Conservation (phyloP, 2,797 vertebrate genomes). For the Pangasius mekongensis region DNA sequence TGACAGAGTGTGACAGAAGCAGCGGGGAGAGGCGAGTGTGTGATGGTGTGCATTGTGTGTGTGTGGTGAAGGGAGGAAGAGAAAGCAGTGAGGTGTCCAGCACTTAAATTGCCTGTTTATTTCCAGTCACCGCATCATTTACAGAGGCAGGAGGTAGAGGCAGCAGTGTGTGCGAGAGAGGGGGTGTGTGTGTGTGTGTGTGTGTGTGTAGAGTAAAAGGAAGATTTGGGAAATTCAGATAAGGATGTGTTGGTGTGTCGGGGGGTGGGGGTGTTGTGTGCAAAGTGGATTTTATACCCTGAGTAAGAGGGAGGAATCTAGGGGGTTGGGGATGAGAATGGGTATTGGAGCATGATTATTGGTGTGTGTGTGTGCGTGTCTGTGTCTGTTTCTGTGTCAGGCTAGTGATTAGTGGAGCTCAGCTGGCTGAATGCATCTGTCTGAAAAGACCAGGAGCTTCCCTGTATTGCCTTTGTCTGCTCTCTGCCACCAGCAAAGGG, state of each 20-base stretch:
- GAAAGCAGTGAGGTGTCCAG: conserved; percentile 80
- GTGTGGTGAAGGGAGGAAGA: conserved; percentile 40
- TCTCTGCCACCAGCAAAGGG: conserved; percentile 16
- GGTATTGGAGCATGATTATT: conserved; percentile 42
- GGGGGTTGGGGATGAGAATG: conserved; percentile 35
- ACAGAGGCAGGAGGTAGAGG: conserved; percentile 66
- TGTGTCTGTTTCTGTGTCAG: conserved; percentile 35
- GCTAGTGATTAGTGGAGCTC: conserved; percentile 76
- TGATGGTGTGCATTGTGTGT: conserved; percentile 46
- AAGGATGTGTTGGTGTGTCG: background rate
- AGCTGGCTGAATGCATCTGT: conserved; percentile 72
- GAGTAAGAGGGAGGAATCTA: conserved; percentile 9
- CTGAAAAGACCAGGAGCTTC: conserved; percentile 68
- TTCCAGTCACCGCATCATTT: conserved; percentile 83
- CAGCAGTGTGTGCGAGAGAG: conserved; percentile 41
- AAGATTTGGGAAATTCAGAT: conserved; percentile 37
- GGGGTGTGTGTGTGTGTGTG: conserved; percentile 20
- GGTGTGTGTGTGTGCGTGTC: conserved; percentile 20
- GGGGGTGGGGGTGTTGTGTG: background rate
- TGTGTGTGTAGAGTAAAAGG: background rate
- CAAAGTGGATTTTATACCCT: conserved; percentile 36
- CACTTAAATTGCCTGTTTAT: conserved; percentile 86
- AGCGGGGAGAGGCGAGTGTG: conserved; percentile 39
- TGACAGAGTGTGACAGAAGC: conserved; percentile 63
- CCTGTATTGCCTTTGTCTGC: conserved; percentile 19